A percentile compares a stretch with the other conserved stretches of the same genome.
Evolutionary conservation across 2,113 vertebrate genomes (phyloP).

Genomic region (Hippolais icterina): DNA sequence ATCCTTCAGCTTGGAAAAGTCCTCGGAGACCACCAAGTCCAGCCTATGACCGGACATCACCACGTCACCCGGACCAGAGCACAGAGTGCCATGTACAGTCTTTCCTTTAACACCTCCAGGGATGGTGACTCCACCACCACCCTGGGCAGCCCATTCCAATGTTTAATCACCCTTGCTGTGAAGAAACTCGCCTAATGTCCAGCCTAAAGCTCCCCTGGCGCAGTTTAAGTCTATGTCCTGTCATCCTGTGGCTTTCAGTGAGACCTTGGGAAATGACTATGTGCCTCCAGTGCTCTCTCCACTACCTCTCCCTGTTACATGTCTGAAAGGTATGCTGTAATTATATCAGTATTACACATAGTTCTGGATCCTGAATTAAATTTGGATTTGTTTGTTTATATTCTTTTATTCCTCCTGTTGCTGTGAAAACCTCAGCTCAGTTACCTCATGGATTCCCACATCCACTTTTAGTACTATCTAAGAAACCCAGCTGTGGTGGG

Average conservation of each 20-base stretch:
- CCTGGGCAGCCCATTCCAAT: background rate
- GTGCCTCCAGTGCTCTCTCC: background rate
- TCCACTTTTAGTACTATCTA: background rate
- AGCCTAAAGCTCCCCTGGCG: background rate
- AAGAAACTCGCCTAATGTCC: background rate
- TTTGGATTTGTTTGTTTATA: background rate
- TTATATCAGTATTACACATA: background rate
- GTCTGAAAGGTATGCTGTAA: background rate
- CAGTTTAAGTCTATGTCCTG: background rate
- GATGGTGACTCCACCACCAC: background rate
- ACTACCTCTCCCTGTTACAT: background rate
- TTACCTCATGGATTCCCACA: background rate
- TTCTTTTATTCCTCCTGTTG: background rate
- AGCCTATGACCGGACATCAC: no score
- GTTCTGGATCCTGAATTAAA: background rate
- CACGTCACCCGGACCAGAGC: background rate
- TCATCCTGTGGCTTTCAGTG: background rate
- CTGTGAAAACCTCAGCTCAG: background rate
- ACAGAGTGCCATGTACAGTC: background rate
- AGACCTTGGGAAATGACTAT: background rate
- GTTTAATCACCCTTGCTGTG: background rate
- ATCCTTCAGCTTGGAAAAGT: fast-evolving
- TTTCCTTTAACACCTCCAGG: background rate
- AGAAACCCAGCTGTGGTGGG: background rate
- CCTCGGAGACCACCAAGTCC: background rate